phyloP scores from a whole-genome alignment of 2,797 vertebrate species.

The Platalea minor region DNA sequence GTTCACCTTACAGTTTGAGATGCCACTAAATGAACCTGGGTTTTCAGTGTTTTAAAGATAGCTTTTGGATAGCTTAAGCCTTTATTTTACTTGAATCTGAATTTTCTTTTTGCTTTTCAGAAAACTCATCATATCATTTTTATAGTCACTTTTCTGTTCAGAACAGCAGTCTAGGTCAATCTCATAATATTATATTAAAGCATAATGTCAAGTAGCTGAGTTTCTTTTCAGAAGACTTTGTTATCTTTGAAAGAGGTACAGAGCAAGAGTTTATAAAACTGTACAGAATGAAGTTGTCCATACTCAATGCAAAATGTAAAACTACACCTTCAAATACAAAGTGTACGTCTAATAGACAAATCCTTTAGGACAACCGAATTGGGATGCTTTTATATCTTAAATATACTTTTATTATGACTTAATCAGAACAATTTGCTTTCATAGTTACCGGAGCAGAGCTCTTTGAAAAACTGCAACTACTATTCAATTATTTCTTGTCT shows the following conservation, averaged over 20 bases:
- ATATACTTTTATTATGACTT: not conserved
- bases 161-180: not conserved
- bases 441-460: not conserved
- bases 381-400: not conserved
- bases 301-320: not conserved
- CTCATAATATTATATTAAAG: not conserved
- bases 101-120: not conserved
- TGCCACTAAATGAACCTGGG: not conserved
- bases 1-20: not conserved
- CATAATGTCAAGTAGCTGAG: not conserved
- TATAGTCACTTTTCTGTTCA: not conserved
- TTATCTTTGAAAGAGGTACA: not conserved
- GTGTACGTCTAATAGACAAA: not conserved
- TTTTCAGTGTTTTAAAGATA: not conserved
- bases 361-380: not conserved
- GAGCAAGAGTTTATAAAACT: not conserved
- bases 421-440: slow-evolving; percentile 8
- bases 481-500: not conserved
- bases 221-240: not conserved
- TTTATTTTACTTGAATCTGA: not conserved
- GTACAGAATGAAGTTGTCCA: not conserved
- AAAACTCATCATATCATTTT: not conserved
- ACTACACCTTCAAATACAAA: not conserved
- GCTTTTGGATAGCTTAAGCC: not conserved
- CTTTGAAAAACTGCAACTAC: not conserved